Evolutionary conservation across 1,140 invertebrate species (phyloP).

Genomic region (Anagrus nilaparvatae): DNA sequence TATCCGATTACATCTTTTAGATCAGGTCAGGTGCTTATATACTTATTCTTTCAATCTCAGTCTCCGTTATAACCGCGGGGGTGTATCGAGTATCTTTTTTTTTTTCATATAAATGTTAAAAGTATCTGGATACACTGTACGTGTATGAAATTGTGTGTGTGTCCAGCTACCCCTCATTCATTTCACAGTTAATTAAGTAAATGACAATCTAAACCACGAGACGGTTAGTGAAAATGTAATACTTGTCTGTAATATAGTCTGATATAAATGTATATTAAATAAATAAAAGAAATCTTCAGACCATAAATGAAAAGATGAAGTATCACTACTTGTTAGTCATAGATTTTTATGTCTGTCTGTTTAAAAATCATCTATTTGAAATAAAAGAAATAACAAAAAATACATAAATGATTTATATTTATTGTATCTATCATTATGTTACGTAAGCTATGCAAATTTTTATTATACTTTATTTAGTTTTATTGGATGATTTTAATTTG

Average conservation of each 20-base stretch:
- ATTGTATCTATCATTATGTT: no score
- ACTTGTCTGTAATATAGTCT: no score
- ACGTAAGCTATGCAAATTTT: no score
- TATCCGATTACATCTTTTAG: no score
- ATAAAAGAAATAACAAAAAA: no score
- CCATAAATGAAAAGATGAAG: slow-evolving; percentile 33
- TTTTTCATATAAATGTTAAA: slow-evolving; percentile 26
- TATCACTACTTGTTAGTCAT: background rate
- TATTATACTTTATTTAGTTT: no score
- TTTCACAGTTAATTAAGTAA: slow-evolving; percentile 44
- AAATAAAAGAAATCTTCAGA: slow-evolving; percentile 36
- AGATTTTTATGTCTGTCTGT: no score
- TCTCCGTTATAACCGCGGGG: slow-evolving; percentile 25
- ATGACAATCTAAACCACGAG: slow-evolving; percentile 43
- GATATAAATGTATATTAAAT: no score
- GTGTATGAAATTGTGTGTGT: no score
- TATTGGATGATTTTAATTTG: no score
- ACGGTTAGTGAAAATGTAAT: slow-evolving; percentile 39
- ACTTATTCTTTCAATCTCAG: slow-evolving; percentile 10
- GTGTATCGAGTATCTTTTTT: slow-evolving; percentile 41
- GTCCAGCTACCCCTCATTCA: slow-evolving; percentile 39
- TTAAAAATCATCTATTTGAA: no score
- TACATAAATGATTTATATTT: no score
- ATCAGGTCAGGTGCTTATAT: slow-evolving; percentile 12
- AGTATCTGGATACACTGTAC: slow-evolving; percentile 4